These are phyloP conservation scores for Bradypodion pumilum DNA, from an alignment of 2,797 vertebrate genomes.

Conservation along the genomic window DNA sequence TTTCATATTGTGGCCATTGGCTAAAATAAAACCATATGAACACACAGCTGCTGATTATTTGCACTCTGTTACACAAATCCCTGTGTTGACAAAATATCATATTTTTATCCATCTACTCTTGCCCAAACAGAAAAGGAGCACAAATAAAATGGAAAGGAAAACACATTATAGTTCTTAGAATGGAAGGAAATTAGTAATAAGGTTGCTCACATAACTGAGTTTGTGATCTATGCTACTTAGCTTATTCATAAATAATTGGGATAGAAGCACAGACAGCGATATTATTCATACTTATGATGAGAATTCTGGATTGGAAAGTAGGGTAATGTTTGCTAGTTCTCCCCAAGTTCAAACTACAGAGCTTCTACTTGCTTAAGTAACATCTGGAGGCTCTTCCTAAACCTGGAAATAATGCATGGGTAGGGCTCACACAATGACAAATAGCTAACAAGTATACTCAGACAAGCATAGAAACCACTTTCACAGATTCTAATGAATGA, in stretches of 20 bases:
- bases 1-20: not conserved
- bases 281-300: not conserved
- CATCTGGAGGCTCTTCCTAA: not conserved
- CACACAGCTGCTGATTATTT: slow-evolving; percentile 15
- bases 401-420: not conserved
- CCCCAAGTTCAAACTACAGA: not conserved
- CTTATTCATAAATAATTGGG: not conserved
- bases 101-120: too few relatives aligned
- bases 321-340: not conserved
- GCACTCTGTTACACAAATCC: not conserved
- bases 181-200: not conserved
- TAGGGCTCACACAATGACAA: not conserved
- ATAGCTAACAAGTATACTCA: not conserved
- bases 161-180: not conserved
- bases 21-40: not conserved
- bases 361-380: not conserved
- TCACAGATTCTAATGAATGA: too few relatives aligned
- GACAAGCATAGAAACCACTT: not conserved
- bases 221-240: not conserved
- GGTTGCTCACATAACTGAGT: not conserved
- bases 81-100: too few relatives aligned
- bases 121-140: too few relatives aligned
- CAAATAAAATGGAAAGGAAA: not conserved
- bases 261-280: too few relatives aligned
- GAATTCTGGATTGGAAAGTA: not conserved